Conservation (phyloP, 2,113 vertebrate species). For the Phaetusa simplex region DNA sequence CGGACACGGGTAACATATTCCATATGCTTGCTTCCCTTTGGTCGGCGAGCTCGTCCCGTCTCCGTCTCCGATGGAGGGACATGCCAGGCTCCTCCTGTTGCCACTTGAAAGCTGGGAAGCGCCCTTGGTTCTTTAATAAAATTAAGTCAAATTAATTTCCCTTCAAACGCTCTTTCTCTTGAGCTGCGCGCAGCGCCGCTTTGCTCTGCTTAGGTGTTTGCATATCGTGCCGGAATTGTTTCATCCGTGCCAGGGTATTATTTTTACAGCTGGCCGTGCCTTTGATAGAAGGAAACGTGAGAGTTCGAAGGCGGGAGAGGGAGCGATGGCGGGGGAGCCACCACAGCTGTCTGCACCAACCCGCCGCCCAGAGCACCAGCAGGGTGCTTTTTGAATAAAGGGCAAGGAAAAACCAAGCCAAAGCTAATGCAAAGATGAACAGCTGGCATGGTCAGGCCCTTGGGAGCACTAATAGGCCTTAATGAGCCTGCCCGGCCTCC, state of each 20-base stretch:
- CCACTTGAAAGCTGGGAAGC: conserved; percentile 31
- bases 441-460: not conserved
- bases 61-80: not conserved
- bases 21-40: not conserved
- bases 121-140: not conserved
- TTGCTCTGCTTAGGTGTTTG: conserved; percentile 16
- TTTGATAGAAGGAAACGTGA: not conserved
- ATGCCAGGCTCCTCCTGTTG: not conserved
- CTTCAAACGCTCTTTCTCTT: not conserved
- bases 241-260: conserved; percentile 10
- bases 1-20: not conserved
- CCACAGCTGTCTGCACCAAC: not conserved
- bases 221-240: not conserved
- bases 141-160: not conserved
- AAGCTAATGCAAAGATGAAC: not conserved
- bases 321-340: not conserved
- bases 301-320: not conserved
- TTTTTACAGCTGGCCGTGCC: conserved; percentile 62
- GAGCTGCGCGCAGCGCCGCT: accelerated
- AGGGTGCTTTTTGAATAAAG: not conserved
- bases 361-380: accelerated
- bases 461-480: not conserved
- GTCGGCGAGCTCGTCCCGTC: not conserved
- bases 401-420: not conserved
- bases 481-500: not conserved